Evolutionary conservation across 2,888 invertebrate species (phyloP), one percentile per base, ranked within the genome.

Genomic region (Lysandra bellargus): DNA sequence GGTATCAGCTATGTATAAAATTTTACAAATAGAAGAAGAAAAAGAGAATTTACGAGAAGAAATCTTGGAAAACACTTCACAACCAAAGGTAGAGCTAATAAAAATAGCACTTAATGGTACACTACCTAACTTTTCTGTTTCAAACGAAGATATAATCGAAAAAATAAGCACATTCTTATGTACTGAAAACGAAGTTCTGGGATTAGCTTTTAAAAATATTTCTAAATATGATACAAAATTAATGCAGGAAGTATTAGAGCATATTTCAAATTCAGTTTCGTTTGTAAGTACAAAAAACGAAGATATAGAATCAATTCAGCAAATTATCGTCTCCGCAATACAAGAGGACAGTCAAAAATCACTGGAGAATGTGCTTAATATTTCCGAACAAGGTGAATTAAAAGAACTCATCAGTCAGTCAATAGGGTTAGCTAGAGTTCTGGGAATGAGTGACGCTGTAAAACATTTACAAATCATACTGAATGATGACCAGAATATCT

Each of bases 401-500:
- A 93, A 91, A 83, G 89, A 92, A 84, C 84, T 95, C 82, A 90
- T 97, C 12, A 88, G 95, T 4, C 97, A 97, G 87, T 96, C 97
- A 0, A 93, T 96, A 0, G 96, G 96, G 37, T 92, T 97, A 30
- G 97, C 97, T 0, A 96, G 95, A 89, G 96, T 97, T 74, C 90
- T 97, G 33, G 97, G 97, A 3, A 94, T 97, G 92, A 95, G 95
- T 82, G 95, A 96, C 17, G 95, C 96, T 0, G 96, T 96, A 0
- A 92, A 93, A 78, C 95, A 95, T 78, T 90, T 96, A 44, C 85
- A 95, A 78, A 90, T 93, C 30, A 87, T 95, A 33, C 85, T 95
- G 30, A 94, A 95, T 80, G 95, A 96, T 83, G 95, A 95, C 80
- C 92, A 95, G 60, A 95, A 95, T 44, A 92, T 96, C 69, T 90